Percentiles rank a stretch among this genome's conserved stretches.
These are phyloP conservation scores for Conistra vaccinii DNA, from an alignment of 2,888 invertebrate genomes.

Conservation along the genomic window DNA sequence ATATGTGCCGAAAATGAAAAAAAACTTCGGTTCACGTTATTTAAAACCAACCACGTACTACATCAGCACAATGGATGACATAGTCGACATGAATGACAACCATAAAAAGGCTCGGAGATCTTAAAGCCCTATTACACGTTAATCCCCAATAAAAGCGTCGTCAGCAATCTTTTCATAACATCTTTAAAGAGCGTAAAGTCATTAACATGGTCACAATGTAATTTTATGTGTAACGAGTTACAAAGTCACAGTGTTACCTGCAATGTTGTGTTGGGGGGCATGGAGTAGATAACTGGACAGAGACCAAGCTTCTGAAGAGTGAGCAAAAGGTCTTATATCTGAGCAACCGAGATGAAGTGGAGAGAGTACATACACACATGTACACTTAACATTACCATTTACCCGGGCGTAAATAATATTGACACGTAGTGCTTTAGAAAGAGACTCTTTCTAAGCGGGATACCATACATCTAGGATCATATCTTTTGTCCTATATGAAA, in stretches of 20 bases:
- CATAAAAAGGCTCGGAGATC: constrained; percentile 28
- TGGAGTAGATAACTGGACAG: constrained; percentile 21
- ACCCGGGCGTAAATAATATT: not conserved
- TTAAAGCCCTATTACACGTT: constrained; percentile 52
- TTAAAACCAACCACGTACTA: not conserved
- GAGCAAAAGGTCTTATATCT: no score
- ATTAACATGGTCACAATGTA: constrained; percentile 63
- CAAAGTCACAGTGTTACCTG: constrained; percentile 48
- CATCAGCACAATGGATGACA: not conserved
- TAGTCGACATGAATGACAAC: constrained; percentile 11
- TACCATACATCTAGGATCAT: no score
- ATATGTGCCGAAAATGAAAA: not conserved
- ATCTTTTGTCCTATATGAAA: no score
- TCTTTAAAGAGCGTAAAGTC: constrained; percentile 61
- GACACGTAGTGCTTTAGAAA: not conserved
- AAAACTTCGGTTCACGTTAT: not conserved
- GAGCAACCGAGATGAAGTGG: not conserved
- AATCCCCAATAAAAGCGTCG: constrained; percentile 58
- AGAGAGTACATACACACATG: no score
- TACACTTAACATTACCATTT: no score
- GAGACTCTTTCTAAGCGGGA: no score
- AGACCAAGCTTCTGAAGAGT: not conserved
- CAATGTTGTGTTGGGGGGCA: constrained; percentile 39
- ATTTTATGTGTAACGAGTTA: constrained; percentile 47
- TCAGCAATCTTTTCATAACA: constrained; percentile 65